phyloP scores from a whole-genome alignment of 1,140 invertebrate genomes.

The Notospermus geniculatus region DNA sequence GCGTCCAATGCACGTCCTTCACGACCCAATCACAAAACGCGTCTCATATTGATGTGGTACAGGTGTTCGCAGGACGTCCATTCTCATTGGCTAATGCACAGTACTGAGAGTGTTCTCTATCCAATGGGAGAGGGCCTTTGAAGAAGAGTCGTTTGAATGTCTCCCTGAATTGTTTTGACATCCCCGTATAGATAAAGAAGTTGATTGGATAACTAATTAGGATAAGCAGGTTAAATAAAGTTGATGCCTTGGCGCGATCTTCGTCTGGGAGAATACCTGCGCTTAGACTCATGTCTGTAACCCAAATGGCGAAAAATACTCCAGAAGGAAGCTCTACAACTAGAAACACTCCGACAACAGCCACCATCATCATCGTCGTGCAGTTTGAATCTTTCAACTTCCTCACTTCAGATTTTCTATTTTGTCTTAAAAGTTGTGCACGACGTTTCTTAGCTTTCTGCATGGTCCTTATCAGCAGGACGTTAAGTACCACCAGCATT shows the following conservation, averaged over 20 bases:
- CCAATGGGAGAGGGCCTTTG: constrained; percentile 31
- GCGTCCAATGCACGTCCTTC: too few species aligned
- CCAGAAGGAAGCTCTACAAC: constrained; percentile 88
- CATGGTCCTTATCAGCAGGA: constrained; percentile 81
- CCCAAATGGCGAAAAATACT: constrained; percentile 73
- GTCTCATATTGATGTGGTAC: too few species aligned
- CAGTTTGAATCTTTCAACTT: constrained; percentile 81
- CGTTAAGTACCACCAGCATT: constrained; percentile 83
- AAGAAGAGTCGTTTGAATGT: constrained; percentile 86
- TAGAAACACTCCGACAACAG: constrained; percentile 87
- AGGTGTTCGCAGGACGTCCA: constrained; percentile 29
- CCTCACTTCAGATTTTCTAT: constrained; percentile 78
- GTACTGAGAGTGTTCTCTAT: constrained; percentile 45
- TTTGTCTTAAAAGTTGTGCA: constrained; percentile 78
- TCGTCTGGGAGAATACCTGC: constrained; percentile 28
- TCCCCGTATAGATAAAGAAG: constrained; percentile 94
- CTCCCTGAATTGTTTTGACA: constrained; percentile 89
- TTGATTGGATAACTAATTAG: constrained; percentile 89
- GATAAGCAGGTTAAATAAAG: constrained; percentile 82
- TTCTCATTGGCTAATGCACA: constrained; percentile 48
- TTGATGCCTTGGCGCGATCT: neutral
- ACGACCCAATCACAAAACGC: too few species aligned
- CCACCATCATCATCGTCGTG: constrained; percentile 92
- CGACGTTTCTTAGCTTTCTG: constrained; percentile 74
- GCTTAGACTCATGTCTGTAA: constrained; percentile 69